These are phyloP conservation scores for Spondyliosoma cantharus DNA, from an alignment of 2,797 vertebrate genomes.

Conservation along the genomic window DNA sequence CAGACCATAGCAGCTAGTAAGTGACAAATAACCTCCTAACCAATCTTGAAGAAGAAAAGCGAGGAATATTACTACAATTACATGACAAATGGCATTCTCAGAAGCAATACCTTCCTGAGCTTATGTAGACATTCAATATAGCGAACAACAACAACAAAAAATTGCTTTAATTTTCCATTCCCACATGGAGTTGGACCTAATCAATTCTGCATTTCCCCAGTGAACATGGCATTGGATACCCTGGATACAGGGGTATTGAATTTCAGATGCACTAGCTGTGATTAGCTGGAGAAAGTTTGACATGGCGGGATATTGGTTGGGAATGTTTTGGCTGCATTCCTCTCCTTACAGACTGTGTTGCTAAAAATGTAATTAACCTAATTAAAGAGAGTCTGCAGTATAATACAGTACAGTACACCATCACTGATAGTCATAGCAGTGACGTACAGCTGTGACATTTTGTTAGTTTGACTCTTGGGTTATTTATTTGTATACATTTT, in stretches of 20 bases:
- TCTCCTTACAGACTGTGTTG: slow-evolving; percentile 21
- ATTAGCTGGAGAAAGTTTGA: slow-evolving; percentile 50
- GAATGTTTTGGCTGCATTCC: slow-evolving; percentile 40
- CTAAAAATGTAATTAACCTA: slow-evolving; percentile 45
- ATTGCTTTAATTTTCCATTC: slow-evolving; percentile 64
- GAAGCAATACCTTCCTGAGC: slow-evolving; percentile 41
- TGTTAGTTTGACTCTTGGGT: neutral
- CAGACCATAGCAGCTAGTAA: slow-evolving; percentile 43
- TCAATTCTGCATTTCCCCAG: slow-evolving; percentile 67
- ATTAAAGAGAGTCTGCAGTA: slow-evolving; percentile 31
- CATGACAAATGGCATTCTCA: slow-evolving; percentile 67
- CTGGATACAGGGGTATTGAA: slow-evolving; percentile 51
- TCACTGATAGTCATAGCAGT: slow-evolving; percentile 24
- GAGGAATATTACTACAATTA: slow-evolving; percentile 66
- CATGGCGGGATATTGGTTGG: slow-evolving; percentile 46
- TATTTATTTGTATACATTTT: slow-evolving; percentile 26
- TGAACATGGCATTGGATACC: slow-evolving; percentile 52
- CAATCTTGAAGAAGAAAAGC: slow-evolving; percentile 45
- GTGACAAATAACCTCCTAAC: slow-evolving; percentile 68
- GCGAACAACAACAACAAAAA: slow-evolving; percentile 41
- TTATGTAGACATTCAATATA: slow-evolving; percentile 58
- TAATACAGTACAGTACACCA: slow-evolving; percentile 4
- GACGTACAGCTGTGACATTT: slow-evolving; percentile 18
- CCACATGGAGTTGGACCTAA: slow-evolving; percentile 46
- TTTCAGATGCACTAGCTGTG: slow-evolving; percentile 59